These are phyloP conservation scores for Astreopora myriophthalma DNA, from an alignment of 64 coral and sea anemone genomes.

Conservation along the genomic window DNA sequence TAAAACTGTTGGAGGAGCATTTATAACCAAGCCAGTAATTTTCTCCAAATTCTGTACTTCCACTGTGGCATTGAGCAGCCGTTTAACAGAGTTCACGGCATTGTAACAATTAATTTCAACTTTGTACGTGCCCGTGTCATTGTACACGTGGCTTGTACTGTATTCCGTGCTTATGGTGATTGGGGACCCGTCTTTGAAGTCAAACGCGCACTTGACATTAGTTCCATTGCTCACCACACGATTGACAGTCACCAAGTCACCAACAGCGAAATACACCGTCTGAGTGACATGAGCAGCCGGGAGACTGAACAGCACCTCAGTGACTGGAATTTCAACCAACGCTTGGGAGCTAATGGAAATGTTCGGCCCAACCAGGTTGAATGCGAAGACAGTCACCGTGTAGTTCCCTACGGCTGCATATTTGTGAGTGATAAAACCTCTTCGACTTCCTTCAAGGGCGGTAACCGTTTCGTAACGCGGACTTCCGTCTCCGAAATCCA, in stretches of 20 bases:
- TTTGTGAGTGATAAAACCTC: slow-evolving; percentile 20
- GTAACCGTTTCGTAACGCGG: neutral
- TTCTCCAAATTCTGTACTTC: slow-evolving; percentile 67
- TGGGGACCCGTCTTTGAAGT: slow-evolving; percentile 74
- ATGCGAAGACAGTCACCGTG: slow-evolving; percentile 74
- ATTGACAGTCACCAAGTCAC: slow-evolving; percentile 60
- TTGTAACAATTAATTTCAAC: slow-evolving; percentile 84
- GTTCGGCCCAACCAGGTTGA: slow-evolving; percentile 76
- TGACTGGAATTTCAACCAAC: slow-evolving; percentile 71
- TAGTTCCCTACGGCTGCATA: slow-evolving; percentile 82
- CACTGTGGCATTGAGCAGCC: slow-evolving; percentile 71
- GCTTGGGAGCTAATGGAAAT: slow-evolving; percentile 72
- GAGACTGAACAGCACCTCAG: slow-evolving; percentile 60
- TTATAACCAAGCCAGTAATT: slow-evolving; percentile 51
- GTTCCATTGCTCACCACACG: slow-evolving; percentile 53
- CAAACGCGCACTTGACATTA: slow-evolving; percentile 71
- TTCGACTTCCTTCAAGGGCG: neutral
- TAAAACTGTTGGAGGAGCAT: slow-evolving; percentile 36
- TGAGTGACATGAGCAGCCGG: slow-evolving; percentile 67
- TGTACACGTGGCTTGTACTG: slow-evolving; percentile 61
- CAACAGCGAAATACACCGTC: slow-evolving; percentile 68
- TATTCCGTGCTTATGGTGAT: slow-evolving; percentile 13
- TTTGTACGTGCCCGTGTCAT: slow-evolving; percentile 56
- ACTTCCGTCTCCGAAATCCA: slow-evolving; percentile 82
- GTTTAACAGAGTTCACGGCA: slow-evolving; percentile 76